phyloP scores from a whole-genome alignment of 2,797 vertebrate species.

The Molossus alvarezi region DNA sequence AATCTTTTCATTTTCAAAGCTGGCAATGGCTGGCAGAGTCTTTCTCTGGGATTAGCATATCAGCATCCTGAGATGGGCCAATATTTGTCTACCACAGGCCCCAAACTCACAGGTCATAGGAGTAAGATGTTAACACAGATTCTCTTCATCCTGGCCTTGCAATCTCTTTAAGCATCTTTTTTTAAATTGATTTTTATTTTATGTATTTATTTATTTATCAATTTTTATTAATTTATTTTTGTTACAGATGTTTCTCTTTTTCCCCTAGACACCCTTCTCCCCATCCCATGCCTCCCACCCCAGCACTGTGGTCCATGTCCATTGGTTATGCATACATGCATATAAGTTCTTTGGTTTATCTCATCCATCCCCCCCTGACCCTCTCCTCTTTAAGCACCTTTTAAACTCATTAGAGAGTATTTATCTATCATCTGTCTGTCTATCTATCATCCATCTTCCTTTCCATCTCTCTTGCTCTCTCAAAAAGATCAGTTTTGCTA shows the following conservation, averaged over 20 bases:
- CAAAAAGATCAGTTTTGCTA: not conserved
- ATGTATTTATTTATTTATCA: too few species aligned
- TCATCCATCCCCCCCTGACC: too few species aligned
- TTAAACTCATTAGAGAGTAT: not conserved
- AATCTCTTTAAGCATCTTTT: not conserved
- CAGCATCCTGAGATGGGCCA: not conserved
- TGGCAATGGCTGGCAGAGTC: not conserved
- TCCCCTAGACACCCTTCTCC: too few species aligned
- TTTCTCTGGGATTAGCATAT: not conserved
- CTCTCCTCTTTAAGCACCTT: too few species aligned
- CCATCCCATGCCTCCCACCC: too few species aligned
- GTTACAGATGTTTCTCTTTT: too few species aligned
- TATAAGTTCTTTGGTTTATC: too few species aligned
- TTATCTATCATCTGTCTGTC: too few species aligned
- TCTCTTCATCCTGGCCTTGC: not conserved
- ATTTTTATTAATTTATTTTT: too few species aligned
- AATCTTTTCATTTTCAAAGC: not conserved
- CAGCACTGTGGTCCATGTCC: too few species aligned
- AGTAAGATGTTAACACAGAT: not conserved
- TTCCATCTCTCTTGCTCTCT: not conserved
- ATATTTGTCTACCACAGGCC: not conserved
- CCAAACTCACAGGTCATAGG: not conserved
- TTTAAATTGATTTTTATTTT: too few species aligned
- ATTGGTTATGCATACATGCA: too few species aligned
- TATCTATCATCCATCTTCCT: not conserved